phyloP scores from a whole-genome alignment of 2,797 vertebrate species.

The Melanotaenia maccullochi region DNA sequence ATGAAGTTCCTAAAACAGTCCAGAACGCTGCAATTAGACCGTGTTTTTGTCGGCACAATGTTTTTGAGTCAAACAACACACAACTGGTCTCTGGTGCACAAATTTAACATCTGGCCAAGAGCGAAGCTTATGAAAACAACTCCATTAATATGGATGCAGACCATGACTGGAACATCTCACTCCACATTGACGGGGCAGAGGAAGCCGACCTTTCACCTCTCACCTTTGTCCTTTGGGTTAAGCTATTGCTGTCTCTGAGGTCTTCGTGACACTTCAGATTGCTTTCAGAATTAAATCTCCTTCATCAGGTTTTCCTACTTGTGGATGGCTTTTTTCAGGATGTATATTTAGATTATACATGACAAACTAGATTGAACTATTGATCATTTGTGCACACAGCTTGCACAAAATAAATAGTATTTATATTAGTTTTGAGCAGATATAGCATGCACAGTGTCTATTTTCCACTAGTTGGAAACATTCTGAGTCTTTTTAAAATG shows the following conservation, averaged over 20 bases:
- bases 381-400: not conserved
- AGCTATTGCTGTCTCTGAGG: slow-evolving; percentile 12
- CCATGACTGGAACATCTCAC: slow-evolving; percentile 56
- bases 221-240: slow-evolving; percentile 34
- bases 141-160: slow-evolving; percentile 20
- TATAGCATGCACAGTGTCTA: slow-evolving; percentile 27
- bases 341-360: not conserved
- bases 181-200: slow-evolving; percentile 29
- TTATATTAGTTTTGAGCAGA: slow-evolving; percentile 6
- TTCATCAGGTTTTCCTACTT: slow-evolving; percentile 1
- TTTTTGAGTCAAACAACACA: not conserved
- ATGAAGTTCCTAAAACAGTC: slow-evolving; percentile 10
- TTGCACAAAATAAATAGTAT: not conserved
- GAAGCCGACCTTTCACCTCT: slow-evolving; percentile 46
- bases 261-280: not conserved
- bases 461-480: slow-evolving; percentile 37
- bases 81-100: not conserved
- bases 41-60: not conserved
- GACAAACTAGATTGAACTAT: not conserved
- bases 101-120: not conserved
- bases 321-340: not conserved
- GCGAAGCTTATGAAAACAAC: slow-evolving; percentile 2
- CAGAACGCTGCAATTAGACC: slow-evolving; percentile 7
- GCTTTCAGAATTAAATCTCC: slow-evolving; percentile 25
- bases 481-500: slow-evolving; percentile 35